Evolutionary conservation across 1,140 invertebrate species (phyloP), one percentile per base, ranked within the genome.

Genomic region (Philotrypesis tridentata): DNA sequence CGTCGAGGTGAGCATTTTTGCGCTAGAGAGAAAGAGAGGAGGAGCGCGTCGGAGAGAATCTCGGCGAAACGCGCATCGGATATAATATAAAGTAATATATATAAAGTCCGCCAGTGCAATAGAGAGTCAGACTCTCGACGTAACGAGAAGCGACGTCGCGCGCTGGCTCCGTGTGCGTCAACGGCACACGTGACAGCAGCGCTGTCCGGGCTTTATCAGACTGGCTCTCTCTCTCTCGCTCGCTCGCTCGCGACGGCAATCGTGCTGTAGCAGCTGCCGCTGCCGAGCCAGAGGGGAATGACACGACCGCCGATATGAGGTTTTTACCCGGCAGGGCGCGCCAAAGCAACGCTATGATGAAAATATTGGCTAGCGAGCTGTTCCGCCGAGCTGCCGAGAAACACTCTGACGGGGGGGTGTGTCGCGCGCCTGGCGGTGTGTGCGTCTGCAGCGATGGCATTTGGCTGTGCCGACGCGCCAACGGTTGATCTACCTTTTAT

Each of bases 111-210:
- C 73, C 3, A 27, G 23, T 23, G 40, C 6, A 33, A n/a, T 21
- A n/a, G 11, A 29, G 4, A 55, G 33, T 23, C 37, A 73, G 78
- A 48, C 17, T 75, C 81, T 68, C 68, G n/a, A n/a, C 68, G 71
- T 81, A 84, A 84, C 79, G 76, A 84, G 80, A 84, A 77, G 67
- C 79, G 83, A 84, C 83, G 83, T 84, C 80, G 83, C 48, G 82
- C 80, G n/a, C n/a, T n/a, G 65, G 78, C 17, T 55, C 83, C 72
- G n/a, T 37, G 33, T 9, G 73, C 84, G 77, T 85, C 85, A 83
- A 86, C 79, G 68, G 61, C 6, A 81, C 48, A 72, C 74, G 84
- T 85, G 85, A 86, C 85, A 84, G 80, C 81, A 29, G 0, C n/a
- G 23, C 9, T 27, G 40, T 67, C 75, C 25, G 37, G 67, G 43